Percentiles rank a stretch among this genome's conserved stretches.
Conservation (phyloP, 2,113 vertebrate genomes). For the Labrus mixtus region DNA sequence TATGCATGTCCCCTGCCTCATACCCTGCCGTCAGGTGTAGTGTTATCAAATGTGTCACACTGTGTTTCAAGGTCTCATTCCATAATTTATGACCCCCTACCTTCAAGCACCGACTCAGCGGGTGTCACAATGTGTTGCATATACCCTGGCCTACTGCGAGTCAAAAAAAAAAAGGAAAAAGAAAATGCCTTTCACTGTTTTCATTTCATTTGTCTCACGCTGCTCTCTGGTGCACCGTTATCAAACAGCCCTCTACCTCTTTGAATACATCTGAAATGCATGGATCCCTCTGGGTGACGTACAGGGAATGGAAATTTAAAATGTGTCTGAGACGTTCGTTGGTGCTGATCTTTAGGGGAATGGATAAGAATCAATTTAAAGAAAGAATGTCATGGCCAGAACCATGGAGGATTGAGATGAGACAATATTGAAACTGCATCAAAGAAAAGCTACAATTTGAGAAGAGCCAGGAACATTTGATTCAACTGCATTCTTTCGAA, state of each 20-base stretch:
- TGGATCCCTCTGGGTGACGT: constrained; percentile 2
- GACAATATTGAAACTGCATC: not conserved
- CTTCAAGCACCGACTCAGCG: constrained; percentile 50
- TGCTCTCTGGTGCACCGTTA: constrained; percentile 36
- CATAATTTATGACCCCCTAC: constrained; percentile 71
- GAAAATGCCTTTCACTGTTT: constrained; percentile 49
- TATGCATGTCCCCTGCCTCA: constrained; percentile 35
- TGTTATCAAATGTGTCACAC: constrained; percentile 44
- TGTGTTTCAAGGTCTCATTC: constrained; percentile 56
- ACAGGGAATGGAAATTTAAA: constrained; percentile 5
- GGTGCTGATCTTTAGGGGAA: constrained; percentile 9
- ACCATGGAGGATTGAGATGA: not conserved
- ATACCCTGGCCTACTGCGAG: constrained; percentile 23
- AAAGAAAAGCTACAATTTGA: constrained; percentile 2
- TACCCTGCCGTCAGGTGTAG: constrained; percentile 21
- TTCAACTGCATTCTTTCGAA: not conserved
- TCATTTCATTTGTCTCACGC: constrained; percentile 58
- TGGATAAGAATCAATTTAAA: constrained; percentile 13
- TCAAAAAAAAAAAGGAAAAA: constrained; percentile 34
- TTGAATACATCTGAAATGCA: constrained; percentile 29
- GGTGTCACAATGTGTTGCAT: constrained; percentile 59
- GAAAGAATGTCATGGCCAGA: not conserved
- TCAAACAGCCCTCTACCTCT: constrained; percentile 37
- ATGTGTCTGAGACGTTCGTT: not conserved
- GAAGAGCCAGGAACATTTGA: not conserved